Base-by-base conservation (phyloP, 1,140 invertebrate genomes). In the Myzus persicae region DNA sequence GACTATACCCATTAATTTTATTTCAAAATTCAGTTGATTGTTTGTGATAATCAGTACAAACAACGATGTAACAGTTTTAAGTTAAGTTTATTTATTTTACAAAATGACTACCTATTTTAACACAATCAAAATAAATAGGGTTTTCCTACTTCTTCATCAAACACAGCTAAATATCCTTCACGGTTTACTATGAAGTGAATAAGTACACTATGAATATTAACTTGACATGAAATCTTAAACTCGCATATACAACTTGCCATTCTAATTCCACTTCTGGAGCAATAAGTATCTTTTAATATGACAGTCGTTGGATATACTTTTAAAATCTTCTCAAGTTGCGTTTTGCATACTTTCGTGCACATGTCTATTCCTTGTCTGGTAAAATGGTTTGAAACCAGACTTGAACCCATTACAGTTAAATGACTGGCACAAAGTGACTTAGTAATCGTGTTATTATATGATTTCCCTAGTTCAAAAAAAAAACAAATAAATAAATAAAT, bases 91-190 rank as follows among this genome's bases (percentile, higher is more conserved):
- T 67, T 18, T 67, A n/a, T n/a, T 67, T 67, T 67, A n/a, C 14
- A 67, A 14, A 67, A 67, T 67, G 1, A 67, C 14, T n/a, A 67
- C 31, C 31, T n/a, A n/a, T 67, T 67, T 67, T 67, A 51, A 67
- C 31, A 67, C 3, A 67, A 67, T 67, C 59, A 67, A n/a, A 67
- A 67, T 67, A 67, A n/a, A 67, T 67, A 67, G 31, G 59, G 59
- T 67, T 67, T 67, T 67, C 59, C 59, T 67, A 67, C 59, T 67
- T 67, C 59, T 67, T 67, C 59, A 67, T 67, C 59, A n/a, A 67
- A 67, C 59, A 67, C 59, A 67, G 59, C 59, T 67, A 67, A n/a
- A 67, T 67, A 67, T 67, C 59, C 59, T n/a, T 67, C 59, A 67
- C 59, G 59, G 59, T 67, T 67, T n/a, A 67, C 59, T n/a, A 67